phyloP scores from a whole-genome alignment of 92 coral and sea anemone species.

The Diadumene lineata region DNA sequence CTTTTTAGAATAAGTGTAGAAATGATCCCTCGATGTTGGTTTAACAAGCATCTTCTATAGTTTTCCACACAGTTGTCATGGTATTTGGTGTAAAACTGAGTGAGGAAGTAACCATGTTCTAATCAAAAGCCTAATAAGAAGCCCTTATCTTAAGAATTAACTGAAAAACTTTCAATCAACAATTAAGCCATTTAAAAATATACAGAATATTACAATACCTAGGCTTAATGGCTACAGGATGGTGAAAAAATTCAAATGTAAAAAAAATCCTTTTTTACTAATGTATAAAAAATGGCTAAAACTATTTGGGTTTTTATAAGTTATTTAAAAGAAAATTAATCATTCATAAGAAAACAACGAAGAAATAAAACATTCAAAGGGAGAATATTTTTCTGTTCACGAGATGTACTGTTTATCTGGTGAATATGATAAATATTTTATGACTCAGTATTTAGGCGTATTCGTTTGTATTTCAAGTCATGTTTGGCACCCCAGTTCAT shows the following conservation, averaged over 20 bases:
- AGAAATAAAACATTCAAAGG: slow-evolving; percentile 23
- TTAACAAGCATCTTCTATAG: slow-evolving; percentile 1
- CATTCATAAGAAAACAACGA: neutral
- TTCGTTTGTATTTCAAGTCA: slow-evolving; percentile 35
- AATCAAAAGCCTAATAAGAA: slow-evolving; percentile 11
- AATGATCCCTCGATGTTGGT: slow-evolving; percentile 4
- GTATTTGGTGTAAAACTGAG: neutral
- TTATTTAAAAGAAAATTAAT: slow-evolving; percentile 24
- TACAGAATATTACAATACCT: slow-evolving; percentile 4
- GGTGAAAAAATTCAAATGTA: neutral
- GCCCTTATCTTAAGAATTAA: slow-evolving; percentile 18
- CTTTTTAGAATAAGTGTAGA: slow-evolving; percentile 1
- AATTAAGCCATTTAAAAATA: slow-evolving; percentile 20
- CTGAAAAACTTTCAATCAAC: slow-evolving; percentile 17
- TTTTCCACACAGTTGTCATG: slow-evolving; percentile 1
- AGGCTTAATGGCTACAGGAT: neutral
- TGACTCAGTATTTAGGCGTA: slow-evolving; percentile 62
- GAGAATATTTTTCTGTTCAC: slow-evolving; percentile 33
- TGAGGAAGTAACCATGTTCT: slow-evolving; percentile 7
- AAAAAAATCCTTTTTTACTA: neutral
- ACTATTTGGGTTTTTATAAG: slow-evolving; percentile 6
- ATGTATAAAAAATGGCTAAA: slow-evolving; percentile 3
- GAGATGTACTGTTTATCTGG: slow-evolving; percentile 69
- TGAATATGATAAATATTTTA: slow-evolving; percentile 84
- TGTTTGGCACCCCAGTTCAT: slow-evolving; percentile 21